These are phyloP conservation scores for Labroides dimidiatus DNA, from an alignment of 2,797 vertebrate genomes.

Conservation along the genomic window DNA sequence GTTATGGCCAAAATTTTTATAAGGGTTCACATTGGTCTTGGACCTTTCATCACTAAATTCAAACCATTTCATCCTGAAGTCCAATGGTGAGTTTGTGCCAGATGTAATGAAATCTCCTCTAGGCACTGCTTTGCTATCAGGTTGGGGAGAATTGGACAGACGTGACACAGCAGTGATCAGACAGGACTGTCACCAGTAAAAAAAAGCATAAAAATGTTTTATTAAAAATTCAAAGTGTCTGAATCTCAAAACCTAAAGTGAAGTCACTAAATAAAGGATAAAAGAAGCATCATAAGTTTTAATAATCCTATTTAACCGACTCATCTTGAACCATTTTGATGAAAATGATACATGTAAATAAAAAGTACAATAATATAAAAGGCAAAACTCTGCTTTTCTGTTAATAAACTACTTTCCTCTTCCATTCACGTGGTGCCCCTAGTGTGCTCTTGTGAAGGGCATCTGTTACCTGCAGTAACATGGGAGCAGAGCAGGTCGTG, in stretches of 20 bases:
- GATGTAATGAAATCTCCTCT: not conserved
- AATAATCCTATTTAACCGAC: no score
- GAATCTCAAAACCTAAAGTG: not conserved
- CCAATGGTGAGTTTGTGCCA: not conserved
- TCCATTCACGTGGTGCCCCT: not conserved
- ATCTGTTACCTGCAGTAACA: constrained; percentile 20
- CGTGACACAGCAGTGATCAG: not conserved
- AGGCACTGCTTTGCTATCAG: not conserved
- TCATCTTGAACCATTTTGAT: no score
- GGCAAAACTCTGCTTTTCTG: not conserved
- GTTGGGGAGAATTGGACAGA: not conserved
- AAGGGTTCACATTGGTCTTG: not conserved
- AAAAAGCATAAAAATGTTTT: not conserved
- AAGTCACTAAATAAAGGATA: not conserved
- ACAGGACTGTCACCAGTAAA: not conserved
- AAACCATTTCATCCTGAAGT: not conserved
- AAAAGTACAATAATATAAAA: not conserved
- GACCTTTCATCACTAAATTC: not conserved
- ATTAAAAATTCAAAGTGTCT: not conserved
- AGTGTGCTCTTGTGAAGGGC: constrained; percentile 5
- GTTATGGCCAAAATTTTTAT: not conserved
- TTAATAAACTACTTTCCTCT: not conserved
- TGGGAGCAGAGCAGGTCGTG: constrained; percentile 3
- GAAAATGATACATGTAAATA: not conserved
- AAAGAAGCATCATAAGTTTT: not conserved